phyloP scores from a whole-genome alignment of 1,140 invertebrate genomes.

The Zelostemma sp. region DNA sequence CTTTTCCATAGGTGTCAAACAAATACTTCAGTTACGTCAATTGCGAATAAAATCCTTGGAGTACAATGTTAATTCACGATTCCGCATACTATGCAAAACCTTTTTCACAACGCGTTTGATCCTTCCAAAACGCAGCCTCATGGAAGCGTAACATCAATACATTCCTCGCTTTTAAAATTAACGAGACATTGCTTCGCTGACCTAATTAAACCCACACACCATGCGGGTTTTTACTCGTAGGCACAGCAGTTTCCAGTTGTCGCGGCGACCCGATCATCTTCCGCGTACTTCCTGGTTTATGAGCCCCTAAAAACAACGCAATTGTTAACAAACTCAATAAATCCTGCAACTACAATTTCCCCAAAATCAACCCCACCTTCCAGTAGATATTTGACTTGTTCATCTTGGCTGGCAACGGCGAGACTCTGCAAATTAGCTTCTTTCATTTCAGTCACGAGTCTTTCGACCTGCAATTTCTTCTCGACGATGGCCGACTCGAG shows the following conservation, averaged over 20 bases:
- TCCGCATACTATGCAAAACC: neutral
- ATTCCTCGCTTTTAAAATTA: neutral
- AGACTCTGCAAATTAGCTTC: slow-evolving; percentile 91
- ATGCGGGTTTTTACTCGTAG: slow-evolving; percentile 94
- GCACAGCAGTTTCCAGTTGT: slow-evolving; percentile 92
- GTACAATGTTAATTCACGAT: no score
- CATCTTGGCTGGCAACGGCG: slow-evolving; percentile 81
- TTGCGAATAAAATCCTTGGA: no score
- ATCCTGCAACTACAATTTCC: no score
- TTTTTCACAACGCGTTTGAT: neutral
- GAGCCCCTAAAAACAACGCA: slow-evolving; percentile 70
- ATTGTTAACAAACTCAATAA: no score
- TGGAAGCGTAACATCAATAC: no score
- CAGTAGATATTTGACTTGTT: slow-evolving; percentile 83
- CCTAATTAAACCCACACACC: slow-evolving; percentile 90
- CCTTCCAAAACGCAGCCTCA: neutral
- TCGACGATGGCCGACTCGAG: slow-evolving; percentile 85
- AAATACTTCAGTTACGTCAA: no score
- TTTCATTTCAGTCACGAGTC: slow-evolving; percentile 90
- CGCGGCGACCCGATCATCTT: slow-evolving; percentile 92
- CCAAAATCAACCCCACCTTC: slow-evolving; percentile 80
- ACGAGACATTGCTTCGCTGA: neutral
- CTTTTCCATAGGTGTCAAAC: no score
- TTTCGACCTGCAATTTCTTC: slow-evolving; percentile 88
- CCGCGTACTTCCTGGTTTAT: slow-evolving; percentile 87